Conservation (phyloP, 2,113 vertebrate genomes). For the Sisor rabdophorus region DNA sequence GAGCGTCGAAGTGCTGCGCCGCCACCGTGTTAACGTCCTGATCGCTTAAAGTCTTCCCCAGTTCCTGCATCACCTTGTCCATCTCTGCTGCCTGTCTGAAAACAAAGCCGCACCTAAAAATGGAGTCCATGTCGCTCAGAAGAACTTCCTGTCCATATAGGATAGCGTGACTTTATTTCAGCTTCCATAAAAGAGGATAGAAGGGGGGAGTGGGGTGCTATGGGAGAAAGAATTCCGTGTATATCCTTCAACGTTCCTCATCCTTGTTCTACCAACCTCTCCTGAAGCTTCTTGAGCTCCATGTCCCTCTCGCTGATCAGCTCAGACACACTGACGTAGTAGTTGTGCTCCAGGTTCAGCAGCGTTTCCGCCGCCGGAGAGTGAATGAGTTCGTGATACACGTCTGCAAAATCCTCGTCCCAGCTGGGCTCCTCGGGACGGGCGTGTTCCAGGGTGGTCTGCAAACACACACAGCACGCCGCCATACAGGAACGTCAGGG, state of each 20-base stretch:
- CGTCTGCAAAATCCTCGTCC: conserved; percentile 96
- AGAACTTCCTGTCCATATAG: too few species aligned
- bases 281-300: conserved; percentile 91
- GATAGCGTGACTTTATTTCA: too few species aligned
- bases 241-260: too few species aligned
- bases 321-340: conserved; percentile 96
- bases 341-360: conserved; percentile 95
- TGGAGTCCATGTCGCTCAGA: too few species aligned
- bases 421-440: conserved; percentile 89
- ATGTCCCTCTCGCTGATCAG: conserved; percentile 93
- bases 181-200: too few species aligned
- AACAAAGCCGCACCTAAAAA: not conserved
- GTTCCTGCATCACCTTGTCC: conserved; percentile 93
- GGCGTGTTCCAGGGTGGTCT: conserved; percentile 87
- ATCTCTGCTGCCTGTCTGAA: conserved; percentile 88
- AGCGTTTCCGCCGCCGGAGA: conserved; percentile 94
- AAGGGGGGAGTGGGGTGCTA: too few species aligned
- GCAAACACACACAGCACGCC: conserved; percentile 29
- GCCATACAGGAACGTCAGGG: not conserved
- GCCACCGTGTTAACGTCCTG: conserved; percentile 93
- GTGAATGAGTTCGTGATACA: conserved; percentile 97
- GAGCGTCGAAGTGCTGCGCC: conserved; percentile 92
- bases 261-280: conserved; percentile 73
- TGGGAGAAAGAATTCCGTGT: too few species aligned
- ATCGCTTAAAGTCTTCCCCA: conserved; percentile 90